Percentiles rank a stretch among this genome's conserved stretches.
These are phyloP conservation scores for Parelbella ahira DNA, from an alignment of 2,888 invertebrate genomes.

Conservation along the genomic window DNA sequence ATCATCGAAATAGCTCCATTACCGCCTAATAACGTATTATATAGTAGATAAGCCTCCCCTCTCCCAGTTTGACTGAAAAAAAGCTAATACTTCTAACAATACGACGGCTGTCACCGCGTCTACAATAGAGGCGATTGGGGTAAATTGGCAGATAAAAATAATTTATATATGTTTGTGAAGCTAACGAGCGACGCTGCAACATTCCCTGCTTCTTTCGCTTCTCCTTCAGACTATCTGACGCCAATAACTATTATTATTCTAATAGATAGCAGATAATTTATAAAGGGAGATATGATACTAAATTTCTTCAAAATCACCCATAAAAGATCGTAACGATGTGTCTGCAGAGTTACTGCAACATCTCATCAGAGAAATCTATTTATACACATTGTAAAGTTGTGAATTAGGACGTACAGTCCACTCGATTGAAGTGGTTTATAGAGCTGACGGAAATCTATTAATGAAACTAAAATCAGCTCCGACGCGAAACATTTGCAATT, in stretches of 20 bases:
- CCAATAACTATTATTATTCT: conserved; percentile 52
- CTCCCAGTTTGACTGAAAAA: conserved; percentile 1
- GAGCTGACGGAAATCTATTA: conserved; percentile 1
- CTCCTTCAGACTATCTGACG: conserved; percentile 62
- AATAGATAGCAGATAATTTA: conserved; percentile 23
- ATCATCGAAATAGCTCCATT: background rate
- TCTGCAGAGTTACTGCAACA: background rate
- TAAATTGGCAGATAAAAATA: conserved; percentile 77
- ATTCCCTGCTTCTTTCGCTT: conserved; percentile 50
- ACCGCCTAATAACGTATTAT: conserved; percentile 6
- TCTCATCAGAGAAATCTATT: too few species aligned
- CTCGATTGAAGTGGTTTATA: conserved; percentile 4
- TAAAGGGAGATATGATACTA: conserved; percentile 1
- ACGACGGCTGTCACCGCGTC: conserved; percentile 59
- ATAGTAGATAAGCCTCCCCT: conserved; percentile 9
- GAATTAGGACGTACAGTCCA: background rate
- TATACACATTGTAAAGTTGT: background rate
- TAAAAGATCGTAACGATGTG: conserved; percentile 1
- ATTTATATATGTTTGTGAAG: conserved; percentile 65
- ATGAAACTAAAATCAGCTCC: conserved; percentile 2
- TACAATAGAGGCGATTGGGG: conserved; percentile 70
- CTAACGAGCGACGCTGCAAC: conserved; percentile 69
- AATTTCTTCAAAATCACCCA: too few species aligned
- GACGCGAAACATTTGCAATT: background rate
- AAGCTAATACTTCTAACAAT: conserved; percentile 28